Conservation (phyloP, 1,140 invertebrate species). For the Aphaenogaster rudis region DNA sequence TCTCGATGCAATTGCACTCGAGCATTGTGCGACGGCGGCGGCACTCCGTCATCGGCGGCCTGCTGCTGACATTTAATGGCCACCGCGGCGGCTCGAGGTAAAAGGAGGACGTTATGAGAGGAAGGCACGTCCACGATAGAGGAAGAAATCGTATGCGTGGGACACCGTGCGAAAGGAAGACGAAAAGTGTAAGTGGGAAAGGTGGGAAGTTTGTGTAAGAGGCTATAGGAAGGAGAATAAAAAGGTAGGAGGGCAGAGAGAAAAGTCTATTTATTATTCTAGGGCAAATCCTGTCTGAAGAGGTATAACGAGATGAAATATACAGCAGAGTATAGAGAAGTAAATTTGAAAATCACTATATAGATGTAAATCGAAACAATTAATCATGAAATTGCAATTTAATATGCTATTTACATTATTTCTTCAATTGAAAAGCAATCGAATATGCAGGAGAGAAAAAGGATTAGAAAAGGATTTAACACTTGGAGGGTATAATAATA, state of each 20-base stretch:
- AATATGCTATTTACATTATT: background rate
- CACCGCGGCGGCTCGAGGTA: constrained; percentile 65
- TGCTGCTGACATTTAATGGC: constrained; percentile 75
- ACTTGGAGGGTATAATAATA: background rate
- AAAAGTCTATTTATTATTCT: constrained; percentile 45
- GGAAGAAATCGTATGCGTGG: constrained; percentile 33
- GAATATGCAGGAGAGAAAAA: background rate
- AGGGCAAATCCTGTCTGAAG: background rate
- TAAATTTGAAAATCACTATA: background rate
- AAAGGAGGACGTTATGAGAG: constrained; percentile 64
- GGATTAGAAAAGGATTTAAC: background rate
- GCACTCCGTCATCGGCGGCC: constrained; percentile 73
- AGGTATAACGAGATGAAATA: constrained; percentile 10
- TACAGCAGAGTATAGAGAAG: background rate
- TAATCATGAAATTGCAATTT: background rate
- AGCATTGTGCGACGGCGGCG: constrained; percentile 69
- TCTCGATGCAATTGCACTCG: constrained; percentile 73
- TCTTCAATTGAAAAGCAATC: background rate
- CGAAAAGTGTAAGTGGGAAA: background rate
- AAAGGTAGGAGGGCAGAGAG: background rate
- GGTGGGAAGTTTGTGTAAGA: constrained; percentile 38
- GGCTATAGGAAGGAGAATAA: constrained; percentile 25
- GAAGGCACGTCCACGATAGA: background rate
- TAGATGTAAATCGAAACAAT: background rate
- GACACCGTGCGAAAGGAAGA: constrained; percentile 28